Percentiles rank a stretch among this genome's conserved stretches.
Evolutionary conservation across 1,140 invertebrate species (phyloP).

Genomic region (Orius insidiosus): DNA sequence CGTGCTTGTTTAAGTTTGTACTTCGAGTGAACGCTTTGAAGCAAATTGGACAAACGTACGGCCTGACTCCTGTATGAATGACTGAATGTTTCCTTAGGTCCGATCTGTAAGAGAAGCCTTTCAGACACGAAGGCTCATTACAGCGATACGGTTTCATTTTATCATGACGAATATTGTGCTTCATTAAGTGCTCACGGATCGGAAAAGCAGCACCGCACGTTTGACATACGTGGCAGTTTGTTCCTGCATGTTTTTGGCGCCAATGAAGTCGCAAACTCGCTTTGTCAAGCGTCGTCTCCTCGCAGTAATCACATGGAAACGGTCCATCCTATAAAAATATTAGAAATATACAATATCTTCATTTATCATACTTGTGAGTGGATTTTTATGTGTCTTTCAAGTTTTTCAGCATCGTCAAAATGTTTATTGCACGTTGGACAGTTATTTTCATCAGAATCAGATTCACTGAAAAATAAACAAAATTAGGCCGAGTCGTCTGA

Average conservation of each 20-base stretch:
- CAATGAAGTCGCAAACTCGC: slow-evolving; percentile 19
- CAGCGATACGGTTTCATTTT: slow-evolving; percentile 38
- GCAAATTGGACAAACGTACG: slow-evolving; percentile 46
- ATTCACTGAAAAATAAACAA: too few relatives aligned
- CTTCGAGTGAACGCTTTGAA: slow-evolving; percentile 50
- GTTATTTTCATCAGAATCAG: slow-evolving; percentile 4
- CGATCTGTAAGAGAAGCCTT: slow-evolving; percentile 19
- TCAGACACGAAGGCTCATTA: slow-evolving; percentile 23
- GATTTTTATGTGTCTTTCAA: slow-evolving; percentile 15
- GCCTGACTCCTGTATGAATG: slow-evolving; percentile 22
- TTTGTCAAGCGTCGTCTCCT: slow-evolving; percentile 16
- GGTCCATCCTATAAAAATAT: slow-evolving; percentile 16
- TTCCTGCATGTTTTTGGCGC: slow-evolving; percentile 31
- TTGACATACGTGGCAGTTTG: slow-evolving; percentile 32
- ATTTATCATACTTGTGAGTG: slow-evolving; percentile 15
- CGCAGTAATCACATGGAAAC: slow-evolving; percentile 21
- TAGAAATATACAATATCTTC: background rate
- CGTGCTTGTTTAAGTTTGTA: slow-evolving; percentile 71
- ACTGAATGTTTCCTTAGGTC: slow-evolving; percentile 21
- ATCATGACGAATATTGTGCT: slow-evolving; percentile 35
- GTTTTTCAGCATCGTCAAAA: slow-evolving; percentile 10
- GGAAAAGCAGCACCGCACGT: slow-evolving; percentile 34
- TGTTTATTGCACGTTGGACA: slow-evolving; percentile 18
- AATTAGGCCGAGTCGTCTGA: too few relatives aligned
- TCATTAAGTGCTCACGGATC: slow-evolving; percentile 29